phyloP scores from a whole-genome alignment of 2,113 vertebrate genomes.

The Neopipo cinnamomea region DNA sequence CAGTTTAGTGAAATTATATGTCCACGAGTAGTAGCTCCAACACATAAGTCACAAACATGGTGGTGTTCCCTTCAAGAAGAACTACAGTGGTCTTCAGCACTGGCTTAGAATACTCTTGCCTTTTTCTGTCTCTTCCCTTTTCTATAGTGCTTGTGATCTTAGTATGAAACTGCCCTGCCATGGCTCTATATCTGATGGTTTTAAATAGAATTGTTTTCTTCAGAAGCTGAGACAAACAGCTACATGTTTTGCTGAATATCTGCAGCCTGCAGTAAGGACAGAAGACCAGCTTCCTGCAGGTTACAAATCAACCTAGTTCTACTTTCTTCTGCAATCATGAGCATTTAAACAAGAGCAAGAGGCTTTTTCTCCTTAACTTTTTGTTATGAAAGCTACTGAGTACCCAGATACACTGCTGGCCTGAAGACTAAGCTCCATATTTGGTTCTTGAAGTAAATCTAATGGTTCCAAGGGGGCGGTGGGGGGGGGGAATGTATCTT shows the following conservation, averaged over 20 bases:
- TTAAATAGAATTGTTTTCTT: neutral
- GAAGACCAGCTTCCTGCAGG: neutral
- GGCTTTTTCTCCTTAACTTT: neutral
- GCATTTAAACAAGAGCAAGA: neutral
- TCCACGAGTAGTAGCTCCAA: neutral
- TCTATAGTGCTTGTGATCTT: neutral
- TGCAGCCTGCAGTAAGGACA: neutral
- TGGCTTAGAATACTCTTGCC: neutral
- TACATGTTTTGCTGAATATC: neutral
- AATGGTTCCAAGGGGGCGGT: neutral
- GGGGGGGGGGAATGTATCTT: neutral
- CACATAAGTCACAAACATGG: neutral
- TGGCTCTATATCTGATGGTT: neutral
- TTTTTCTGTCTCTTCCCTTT: neutral
- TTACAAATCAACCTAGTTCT: neutral
- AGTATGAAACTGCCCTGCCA: neutral
- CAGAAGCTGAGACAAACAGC: neutral
- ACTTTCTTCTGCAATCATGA: neutral
- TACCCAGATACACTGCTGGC: neutral
- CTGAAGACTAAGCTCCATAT: neutral
- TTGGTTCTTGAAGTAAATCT: neutral
- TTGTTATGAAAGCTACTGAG: neutral
- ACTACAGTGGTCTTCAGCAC: neutral
- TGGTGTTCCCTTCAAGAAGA: neutral
- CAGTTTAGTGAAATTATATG: neutral